Conservation (phyloP, 2,888 invertebrate genomes). For the Agapostemon virescens region DNA sequence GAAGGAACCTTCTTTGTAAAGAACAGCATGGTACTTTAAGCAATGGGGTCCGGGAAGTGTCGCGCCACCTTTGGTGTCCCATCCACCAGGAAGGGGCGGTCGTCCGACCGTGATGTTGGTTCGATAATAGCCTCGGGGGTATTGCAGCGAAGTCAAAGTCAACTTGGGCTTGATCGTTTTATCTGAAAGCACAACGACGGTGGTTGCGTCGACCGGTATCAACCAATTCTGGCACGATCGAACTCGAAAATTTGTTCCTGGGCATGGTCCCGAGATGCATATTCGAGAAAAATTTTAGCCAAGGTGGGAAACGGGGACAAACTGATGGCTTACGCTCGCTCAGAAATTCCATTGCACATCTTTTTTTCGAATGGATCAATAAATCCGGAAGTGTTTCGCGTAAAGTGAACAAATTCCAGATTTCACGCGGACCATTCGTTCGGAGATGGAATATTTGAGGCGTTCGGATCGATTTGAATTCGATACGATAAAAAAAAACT, state of each 20-base stretch:
- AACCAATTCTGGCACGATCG: slow-evolving; percentile 24
- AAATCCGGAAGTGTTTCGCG: neutral
- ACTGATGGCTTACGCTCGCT: neutral
- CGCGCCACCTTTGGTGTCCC: slow-evolving; percentile 80
- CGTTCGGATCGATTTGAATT: neutral
- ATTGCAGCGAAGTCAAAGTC: slow-evolving; percentile 69
- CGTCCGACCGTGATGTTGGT: slow-evolving; percentile 78
- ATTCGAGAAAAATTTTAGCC: neutral
- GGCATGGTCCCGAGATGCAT: neutral
- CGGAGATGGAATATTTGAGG: neutral
- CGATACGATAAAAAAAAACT: neutral
- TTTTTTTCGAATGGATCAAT: neutral
- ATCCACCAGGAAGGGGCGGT: slow-evolving; percentile 78
- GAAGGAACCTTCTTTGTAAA: slow-evolving; percentile 84
- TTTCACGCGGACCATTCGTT: neutral
- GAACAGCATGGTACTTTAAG: slow-evolving; percentile 87
- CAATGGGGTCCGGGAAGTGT: slow-evolving; percentile 82
- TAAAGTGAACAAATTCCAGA: neutral
- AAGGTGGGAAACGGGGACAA: neutral
- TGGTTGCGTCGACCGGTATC: slow-evolving; percentile 40
- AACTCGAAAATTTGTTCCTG: slow-evolving; percentile 20
- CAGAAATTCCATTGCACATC: neutral
- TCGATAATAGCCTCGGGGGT: slow-evolving; percentile 77
- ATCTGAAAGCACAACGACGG: slow-evolving; percentile 64
- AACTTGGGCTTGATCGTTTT: slow-evolving; percentile 71